These are phyloP conservation scores for Lycopodina hypogea DNA, from an alignment of 37 sponge, comb jelly and placozoan species.

Conservation along the genomic window DNA sequence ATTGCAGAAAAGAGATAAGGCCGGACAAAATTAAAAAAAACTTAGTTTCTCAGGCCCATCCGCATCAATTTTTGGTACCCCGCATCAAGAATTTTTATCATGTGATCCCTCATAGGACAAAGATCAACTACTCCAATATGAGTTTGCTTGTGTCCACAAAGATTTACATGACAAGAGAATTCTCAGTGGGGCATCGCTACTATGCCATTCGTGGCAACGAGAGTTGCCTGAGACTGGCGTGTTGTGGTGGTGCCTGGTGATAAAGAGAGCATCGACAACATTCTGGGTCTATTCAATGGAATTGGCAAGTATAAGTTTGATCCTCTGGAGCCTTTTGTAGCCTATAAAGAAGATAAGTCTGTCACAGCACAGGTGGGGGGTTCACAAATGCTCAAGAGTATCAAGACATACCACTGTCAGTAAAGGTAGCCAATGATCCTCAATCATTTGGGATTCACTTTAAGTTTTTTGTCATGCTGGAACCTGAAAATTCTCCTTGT, in stretches of 20 bases:
- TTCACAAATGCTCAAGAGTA: neutral
- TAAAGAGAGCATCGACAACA: neutral
- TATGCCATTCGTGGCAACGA: neutral
- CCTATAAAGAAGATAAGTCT: neutral
- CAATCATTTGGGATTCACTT: neutral
- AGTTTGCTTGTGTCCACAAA: neutral
- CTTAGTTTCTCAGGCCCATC: too few relatives aligned
- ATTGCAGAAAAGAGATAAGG: too few relatives aligned
- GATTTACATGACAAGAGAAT: neutral
- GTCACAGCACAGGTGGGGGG: neutral
- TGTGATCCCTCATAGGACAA: too few relatives aligned
- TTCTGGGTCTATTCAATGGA: neutral
- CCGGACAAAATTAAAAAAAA: too few relatives aligned
- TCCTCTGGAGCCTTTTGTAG: conserved; percentile 3
- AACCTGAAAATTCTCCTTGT: neutral
- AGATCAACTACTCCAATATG: too few relatives aligned
- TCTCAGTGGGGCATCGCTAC: too few relatives aligned
- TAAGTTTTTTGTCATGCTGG: conserved; percentile 1
- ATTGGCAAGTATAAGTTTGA: neutral
- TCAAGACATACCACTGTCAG: conserved; percentile 6
- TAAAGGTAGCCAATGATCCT: neutral
- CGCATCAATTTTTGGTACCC: too few relatives aligned
- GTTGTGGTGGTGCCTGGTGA: neutral
- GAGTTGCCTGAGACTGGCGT: neutral
- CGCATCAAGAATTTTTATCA: too few relatives aligned